These are phyloP conservation scores for Lycopodina hypogea DNA, from an alignment of 37 sponge, comb jelly and placozoan genomes.

Conservation along the genomic window DNA sequence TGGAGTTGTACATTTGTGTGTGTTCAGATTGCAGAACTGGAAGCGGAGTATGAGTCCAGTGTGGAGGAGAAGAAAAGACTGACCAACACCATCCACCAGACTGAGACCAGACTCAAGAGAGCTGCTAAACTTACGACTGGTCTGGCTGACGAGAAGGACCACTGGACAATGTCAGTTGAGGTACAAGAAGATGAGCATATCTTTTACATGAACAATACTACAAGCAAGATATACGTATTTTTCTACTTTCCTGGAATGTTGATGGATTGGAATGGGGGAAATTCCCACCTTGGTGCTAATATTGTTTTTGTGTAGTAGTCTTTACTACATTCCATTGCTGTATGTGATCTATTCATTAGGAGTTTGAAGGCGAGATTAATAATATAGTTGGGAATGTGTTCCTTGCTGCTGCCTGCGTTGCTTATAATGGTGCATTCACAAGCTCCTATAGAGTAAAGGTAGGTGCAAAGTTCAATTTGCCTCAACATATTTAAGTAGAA, in stretches of 20 bases:
- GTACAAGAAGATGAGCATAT: constrained; percentile 14
- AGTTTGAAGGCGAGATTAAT: constrained; percentile 83
- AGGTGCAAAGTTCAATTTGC: too few relatives aligned
- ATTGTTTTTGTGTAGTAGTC: too few relatives aligned
- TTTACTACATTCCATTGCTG: background rate
- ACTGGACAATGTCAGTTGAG: constrained; percentile 93
- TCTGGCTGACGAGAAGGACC: constrained; percentile 93
- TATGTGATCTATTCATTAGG: constrained; percentile 20
- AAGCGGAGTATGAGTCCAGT: constrained; percentile 74
- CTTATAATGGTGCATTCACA: constrained; percentile 98
- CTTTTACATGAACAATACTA: background rate
- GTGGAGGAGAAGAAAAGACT: constrained; percentile 89
- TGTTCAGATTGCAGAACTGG: constrained; percentile 59
- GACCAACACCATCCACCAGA: constrained; percentile 78
- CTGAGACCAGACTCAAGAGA: constrained; percentile 84
- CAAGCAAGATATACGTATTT: background rate
- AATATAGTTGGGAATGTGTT: constrained; percentile 99
- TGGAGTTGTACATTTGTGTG: background rate
- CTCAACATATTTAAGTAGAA: too few relatives aligned
- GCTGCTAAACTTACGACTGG: constrained; percentile 93
- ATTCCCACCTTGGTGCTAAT: too few relatives aligned
- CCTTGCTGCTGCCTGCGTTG: constrained; percentile 96
- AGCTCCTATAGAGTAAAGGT: constrained; percentile 82
- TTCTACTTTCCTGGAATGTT: background rate
- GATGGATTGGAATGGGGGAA: background rate